These are phyloP conservation scores for Platyrinchus mystaceus DNA, from an alignment of 2,797 vertebrate species.

Conservation along the genomic window DNA sequence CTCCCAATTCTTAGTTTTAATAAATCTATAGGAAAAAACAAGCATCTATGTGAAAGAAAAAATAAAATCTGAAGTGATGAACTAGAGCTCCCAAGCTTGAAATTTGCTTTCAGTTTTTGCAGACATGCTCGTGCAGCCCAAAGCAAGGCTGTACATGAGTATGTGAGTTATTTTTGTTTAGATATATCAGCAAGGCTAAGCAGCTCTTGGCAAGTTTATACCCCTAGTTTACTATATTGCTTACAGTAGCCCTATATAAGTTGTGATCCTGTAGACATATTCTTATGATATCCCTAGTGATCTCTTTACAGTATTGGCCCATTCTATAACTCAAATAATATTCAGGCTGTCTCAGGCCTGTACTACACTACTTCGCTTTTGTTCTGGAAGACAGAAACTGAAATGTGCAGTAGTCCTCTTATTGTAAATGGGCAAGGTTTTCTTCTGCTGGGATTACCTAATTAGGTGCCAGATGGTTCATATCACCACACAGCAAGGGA, in stretches of 20 bases:
- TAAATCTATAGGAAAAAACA: not conserved
- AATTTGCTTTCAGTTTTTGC: not conserved
- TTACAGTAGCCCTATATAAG: not conserved
- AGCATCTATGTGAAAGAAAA: not conserved
- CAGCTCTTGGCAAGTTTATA: not conserved
- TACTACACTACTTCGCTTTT: not conserved
- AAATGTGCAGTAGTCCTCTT: rapidly evolving
- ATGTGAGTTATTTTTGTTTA: not conserved
- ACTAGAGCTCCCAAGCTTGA: not conserved
- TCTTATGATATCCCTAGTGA: not conserved
- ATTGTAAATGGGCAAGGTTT: not conserved
- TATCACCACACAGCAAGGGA: not conserved
- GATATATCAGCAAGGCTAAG: not conserved
- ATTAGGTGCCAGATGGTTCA: not conserved
- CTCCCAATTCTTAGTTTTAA: not conserved
- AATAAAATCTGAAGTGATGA: not conserved
- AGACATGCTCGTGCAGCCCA: rapidly evolving
- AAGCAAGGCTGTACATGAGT: not conserved
- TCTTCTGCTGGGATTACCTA: not conserved
- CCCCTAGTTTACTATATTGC: not conserved
- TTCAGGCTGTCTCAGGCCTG: not conserved
- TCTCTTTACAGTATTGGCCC: not conserved
- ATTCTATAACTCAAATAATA: not conserved
- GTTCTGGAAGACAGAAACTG: not conserved
- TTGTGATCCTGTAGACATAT: not conserved